Evolutionary conservation across 2,888 invertebrate species (phyloP), one percentile per base, ranked within the genome.

Genomic region (Maniola hyperantus): DNA sequence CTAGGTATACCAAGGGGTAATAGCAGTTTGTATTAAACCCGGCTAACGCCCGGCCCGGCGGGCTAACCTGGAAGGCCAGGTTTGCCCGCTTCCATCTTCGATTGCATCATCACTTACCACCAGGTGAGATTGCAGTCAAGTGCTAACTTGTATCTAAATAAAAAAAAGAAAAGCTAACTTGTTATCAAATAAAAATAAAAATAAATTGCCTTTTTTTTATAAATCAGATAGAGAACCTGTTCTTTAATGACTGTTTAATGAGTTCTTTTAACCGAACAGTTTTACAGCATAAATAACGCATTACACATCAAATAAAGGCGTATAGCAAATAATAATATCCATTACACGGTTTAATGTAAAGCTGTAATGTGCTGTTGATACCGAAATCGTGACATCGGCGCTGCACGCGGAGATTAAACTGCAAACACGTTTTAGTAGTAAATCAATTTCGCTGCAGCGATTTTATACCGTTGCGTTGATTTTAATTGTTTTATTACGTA

Each of bases 341-440:
- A 61, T 61, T 50, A 50, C 50, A 61, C 61, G 6, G 50, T 61
- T 61, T 50, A 61, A 61, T 61, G 61, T 61, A 50, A 50, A 79
- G 78, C 79, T 80, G 78, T 84, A 85, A 85, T 83, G 77, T 84
- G 74, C 77, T 73, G 81, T 79, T 88, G 87, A 88, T 87, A 79
- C 85, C 82, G 76, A 83, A 82, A 80, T 85, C 91, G 91, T 91
- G 91, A 85, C 87, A 79, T 78, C 77, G 76, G 72, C 78, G 77
- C 76, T 77, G 79, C 77, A 76, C 76, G 79, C 73, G 74, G 84
- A 87, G 90, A 89, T 91, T 91, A 89, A 83, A 86, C 79, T 73
- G 81, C 85, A 89, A 89, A 89, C 83, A 88, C 83, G 83, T 79
- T 87, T 89, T 85, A 83, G 80, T 78, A 80, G 83, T 84, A 83